Percentiles rank a stretch among this genome's conserved stretches.
phyloP scores from a whole-genome alignment of 92 coral and sea anemone species.

The Phymanthus crucifer region DNA sequence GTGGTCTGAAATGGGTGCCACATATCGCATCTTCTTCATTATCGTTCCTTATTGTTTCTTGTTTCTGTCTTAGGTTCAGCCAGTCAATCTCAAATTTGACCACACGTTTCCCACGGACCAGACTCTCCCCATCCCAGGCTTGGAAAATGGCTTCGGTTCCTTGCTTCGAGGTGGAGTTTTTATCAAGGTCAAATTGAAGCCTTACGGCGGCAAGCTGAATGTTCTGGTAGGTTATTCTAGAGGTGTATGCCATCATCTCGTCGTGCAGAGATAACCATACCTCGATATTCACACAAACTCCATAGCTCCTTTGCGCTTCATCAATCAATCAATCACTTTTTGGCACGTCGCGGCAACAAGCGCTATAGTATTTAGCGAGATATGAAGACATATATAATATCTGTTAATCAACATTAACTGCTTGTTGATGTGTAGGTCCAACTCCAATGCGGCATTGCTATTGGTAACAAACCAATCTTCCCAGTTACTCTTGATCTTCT shows the following conservation, averaged over 20 bases:
- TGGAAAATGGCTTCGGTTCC: slow-evolving; percentile 42
- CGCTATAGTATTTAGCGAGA: no score
- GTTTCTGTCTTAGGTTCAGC: slow-evolving; percentile 21
- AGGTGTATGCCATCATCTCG: neutral
- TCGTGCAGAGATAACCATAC: no score
- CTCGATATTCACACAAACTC: no score
- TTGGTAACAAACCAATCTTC: slow-evolving; percentile 38
- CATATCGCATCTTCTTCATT: no score
- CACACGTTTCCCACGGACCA: slow-evolving; percentile 49
- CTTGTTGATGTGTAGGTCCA: slow-evolving; percentile 20
- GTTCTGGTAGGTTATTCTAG: slow-evolving; percentile 2
- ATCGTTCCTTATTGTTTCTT: neutral
- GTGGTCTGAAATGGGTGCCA: neutral
- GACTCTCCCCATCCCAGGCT: slow-evolving; percentile 43
- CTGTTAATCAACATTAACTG: neutral
- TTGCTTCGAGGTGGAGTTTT: slow-evolving; percentile 52
- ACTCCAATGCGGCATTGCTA: slow-evolving; percentile 48
- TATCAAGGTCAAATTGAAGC: slow-evolving; percentile 13
- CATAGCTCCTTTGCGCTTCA: no score
- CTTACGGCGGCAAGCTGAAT: slow-evolving; percentile 20
- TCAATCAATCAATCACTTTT: no score
- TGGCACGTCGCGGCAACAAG: no score
- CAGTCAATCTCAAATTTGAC: slow-evolving; percentile 29
- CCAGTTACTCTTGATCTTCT: slow-evolving; percentile 48
- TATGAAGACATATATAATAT: neutral